These are phyloP conservation scores for Heliconius hewitsoni DNA, from an alignment of 1,140 invertebrate genomes.

Conservation along the genomic window DNA sequence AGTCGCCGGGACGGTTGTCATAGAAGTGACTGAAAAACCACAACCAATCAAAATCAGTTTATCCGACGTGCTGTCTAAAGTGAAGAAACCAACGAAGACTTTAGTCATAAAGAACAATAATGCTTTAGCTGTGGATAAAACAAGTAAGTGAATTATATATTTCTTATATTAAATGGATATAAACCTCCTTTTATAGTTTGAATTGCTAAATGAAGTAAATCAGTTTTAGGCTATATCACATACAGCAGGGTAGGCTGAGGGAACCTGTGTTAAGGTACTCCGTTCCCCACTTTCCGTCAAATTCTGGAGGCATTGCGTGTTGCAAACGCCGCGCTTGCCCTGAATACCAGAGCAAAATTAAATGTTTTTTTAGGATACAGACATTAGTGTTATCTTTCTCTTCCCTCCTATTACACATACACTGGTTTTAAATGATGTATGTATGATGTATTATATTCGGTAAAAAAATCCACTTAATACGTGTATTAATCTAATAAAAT, in stretches of 20 bases:
- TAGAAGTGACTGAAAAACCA: slow-evolving; percentile 85
- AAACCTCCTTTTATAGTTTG: not conserved
- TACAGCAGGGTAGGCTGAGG: too few species aligned
- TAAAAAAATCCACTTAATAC: too few species aligned
- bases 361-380: too few species aligned
- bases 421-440: too few species aligned
- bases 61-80: slow-evolving; percentile 85
- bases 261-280: too few species aligned
- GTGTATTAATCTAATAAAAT: too few species aligned
- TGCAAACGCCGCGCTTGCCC: not conserved
- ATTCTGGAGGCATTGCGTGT: too few species aligned
- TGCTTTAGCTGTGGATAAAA: slow-evolving; percentile 74
- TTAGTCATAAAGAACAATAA: slow-evolving; percentile 81
- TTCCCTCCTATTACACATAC: too few species aligned
- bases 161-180: not conserved
- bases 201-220: not conserved
- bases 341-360: not conserved
- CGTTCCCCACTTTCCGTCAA: too few species aligned
- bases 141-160: slow-evolving; percentile 72
- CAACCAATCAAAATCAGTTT: slow-evolving; percentile 90
- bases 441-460: too few species aligned
- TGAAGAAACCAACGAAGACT: slow-evolving; percentile 84
- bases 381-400: too few species aligned
- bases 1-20: slow-evolving; percentile 81
- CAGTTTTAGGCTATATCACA: too few species aligned